Evolutionary conservation across 2,888 invertebrate species (phyloP).

Genomic region (Drosophila helvetica): DNA sequence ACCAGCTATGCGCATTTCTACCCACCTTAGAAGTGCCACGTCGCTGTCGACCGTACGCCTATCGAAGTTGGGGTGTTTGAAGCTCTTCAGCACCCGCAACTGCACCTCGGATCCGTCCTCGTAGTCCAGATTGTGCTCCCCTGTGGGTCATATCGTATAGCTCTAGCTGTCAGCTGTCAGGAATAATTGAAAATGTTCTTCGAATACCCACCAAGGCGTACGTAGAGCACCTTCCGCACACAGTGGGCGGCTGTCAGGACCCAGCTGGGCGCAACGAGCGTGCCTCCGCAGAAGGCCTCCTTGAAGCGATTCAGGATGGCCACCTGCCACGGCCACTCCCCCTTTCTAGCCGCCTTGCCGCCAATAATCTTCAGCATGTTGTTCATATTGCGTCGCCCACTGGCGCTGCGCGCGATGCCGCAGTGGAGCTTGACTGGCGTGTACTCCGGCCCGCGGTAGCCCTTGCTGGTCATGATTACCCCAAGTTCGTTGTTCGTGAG

Average conservation of each 20-base stretch:
- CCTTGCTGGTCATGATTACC: slow-evolving; percentile 82
- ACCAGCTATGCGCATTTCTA: too few relatives aligned
- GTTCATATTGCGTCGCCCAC: slow-evolving; percentile 81
- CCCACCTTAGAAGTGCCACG: slow-evolving; percentile 91
- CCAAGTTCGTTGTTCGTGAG: slow-evolving; percentile 79
- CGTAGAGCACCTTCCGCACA: slow-evolving; percentile 89
- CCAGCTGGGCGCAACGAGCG: slow-evolving; percentile 92
- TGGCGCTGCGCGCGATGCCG: slow-evolving; percentile 81
- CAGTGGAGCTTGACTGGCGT: slow-evolving; percentile 83
- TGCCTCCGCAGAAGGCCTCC: slow-evolving; percentile 95
- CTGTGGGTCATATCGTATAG: not conserved
- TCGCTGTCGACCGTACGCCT: slow-evolving; percentile 96
- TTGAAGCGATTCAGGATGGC: slow-evolving; percentile 93
- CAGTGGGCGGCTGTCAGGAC: slow-evolving; percentile 95
- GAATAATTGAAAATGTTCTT: too few relatives aligned
- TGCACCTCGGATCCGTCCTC: slow-evolving; percentile 91
- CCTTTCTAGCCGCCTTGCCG: slow-evolving; percentile 90
- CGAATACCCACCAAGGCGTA: slow-evolving; percentile 87
- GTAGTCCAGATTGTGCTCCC: slow-evolving; percentile 91
- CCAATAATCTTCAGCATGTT: slow-evolving; percentile 93
- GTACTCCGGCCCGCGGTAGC: slow-evolving; percentile 83
- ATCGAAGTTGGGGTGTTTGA: slow-evolving; percentile 93
- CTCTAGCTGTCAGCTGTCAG: not conserved
- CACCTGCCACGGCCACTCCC: slow-evolving; percentile 98
- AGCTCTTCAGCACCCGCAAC: slow-evolving; percentile 89